Evolutionary conservation across 2,113 vertebrate species (phyloP), one percentile per base, ranked within the genome.

Genomic region (Protomyctophum bolini): DNA sequence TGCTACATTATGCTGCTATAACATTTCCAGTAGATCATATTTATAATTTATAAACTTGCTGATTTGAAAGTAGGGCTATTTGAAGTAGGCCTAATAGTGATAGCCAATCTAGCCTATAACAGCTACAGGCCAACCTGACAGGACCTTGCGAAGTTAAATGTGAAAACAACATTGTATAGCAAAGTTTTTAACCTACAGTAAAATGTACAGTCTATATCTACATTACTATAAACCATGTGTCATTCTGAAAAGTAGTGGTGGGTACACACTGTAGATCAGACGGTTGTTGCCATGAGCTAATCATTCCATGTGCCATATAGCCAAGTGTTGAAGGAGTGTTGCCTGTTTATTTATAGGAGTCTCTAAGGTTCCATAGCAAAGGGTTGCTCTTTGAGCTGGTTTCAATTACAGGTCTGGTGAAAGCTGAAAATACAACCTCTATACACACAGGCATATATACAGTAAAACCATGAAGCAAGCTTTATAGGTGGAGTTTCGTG

Each of bases 341-440:
- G 89, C 78, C 73, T 66, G 85, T 89, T 87, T 92, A 92, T 92
- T 91, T 92, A 88, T 92, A 92, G 90, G 81, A 74, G 79, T 83
- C 84, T 82, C 86, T 76, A 83, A 89, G 87, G 87, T 91, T 91
- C 87, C 81, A 83, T 82, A 68, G 85, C 84, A 74, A 74, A 73
- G 82, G 75, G 81, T 68, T 77, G 81, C 75, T 89, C 84, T 83
- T 84, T 81, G 61, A 80, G 82, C 58, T 52, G 80, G 89, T 83
- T 91, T 89, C 75, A 86, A 80, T 92, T 92, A 89, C 91, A 89
- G 78, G 80, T 74, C 84, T 79, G 77, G 49, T 82, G 81, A 80
- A 75, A 84, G 87, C 72, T 83, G 76, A 86, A 85, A 81, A 86
- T 88, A 85, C 75, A 72, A 71, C 79, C 72, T 85, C 64, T 76